Percentiles rank a stretch among this genome's conserved stretches.
phyloP scores from a whole-genome alignment of 2,888 invertebrate genomes.

The Lutraria lutraria region DNA sequence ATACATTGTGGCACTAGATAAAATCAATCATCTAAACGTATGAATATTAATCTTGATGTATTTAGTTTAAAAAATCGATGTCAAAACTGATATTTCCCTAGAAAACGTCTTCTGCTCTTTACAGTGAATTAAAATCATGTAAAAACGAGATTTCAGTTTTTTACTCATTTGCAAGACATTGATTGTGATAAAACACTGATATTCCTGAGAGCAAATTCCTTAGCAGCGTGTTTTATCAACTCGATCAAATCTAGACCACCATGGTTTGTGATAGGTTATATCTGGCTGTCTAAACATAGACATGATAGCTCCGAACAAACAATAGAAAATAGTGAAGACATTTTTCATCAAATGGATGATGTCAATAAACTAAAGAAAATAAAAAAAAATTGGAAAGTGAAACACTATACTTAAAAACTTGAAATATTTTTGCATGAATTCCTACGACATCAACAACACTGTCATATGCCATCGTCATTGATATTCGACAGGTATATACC shows the following conservation, averaged over 20 bases:
- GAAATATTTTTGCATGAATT: no score
- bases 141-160: neutral
- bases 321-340: neutral
- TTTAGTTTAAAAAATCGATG: no score
- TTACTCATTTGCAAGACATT: neutral
- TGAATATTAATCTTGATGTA: no score
- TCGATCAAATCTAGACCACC: neutral
- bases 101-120: neutral
- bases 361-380: neutral
- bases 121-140: neutral
- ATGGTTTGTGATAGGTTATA: neutral
- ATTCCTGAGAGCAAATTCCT: neutral
- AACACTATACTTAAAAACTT: no score
- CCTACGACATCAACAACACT: no score
- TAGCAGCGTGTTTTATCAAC: neutral
- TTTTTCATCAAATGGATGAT: neutral
- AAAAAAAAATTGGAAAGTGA: no score
- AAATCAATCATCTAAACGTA: no score
- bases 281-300: neutral
- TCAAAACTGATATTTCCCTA: neutral
- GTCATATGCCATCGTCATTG: no score
- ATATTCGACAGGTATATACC: no score
- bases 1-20: no score
- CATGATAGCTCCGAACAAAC: neutral
- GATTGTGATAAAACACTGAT: neutral